These are phyloP conservation scores for Ichneumon xanthorius DNA, from an alignment of 2,888 invertebrate genomes.

Conservation along the genomic window DNA sequence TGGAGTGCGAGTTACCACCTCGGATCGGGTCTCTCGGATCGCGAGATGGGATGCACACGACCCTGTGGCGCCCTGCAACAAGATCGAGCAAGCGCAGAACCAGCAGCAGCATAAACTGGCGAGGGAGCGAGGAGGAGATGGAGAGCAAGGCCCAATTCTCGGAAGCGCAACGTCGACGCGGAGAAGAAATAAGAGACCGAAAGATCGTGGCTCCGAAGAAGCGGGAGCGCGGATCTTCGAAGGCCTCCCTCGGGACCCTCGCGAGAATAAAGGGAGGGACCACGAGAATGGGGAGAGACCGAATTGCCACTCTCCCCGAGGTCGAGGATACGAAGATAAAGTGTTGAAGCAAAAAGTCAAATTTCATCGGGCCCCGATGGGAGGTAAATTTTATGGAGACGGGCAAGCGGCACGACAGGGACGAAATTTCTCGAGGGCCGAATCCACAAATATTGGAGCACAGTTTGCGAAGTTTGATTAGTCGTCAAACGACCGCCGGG, in stretches of 20 bases:
- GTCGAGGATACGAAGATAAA: slow-evolving; percentile 17
- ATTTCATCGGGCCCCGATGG: neutral
- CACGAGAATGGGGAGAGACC: slow-evolving; percentile 9
- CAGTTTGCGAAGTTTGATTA: neutral
- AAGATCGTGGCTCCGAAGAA: slow-evolving; percentile 44
- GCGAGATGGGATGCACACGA: slow-evolving; percentile 59
- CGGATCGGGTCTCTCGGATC: slow-evolving; percentile 66
- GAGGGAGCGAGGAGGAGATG: slow-evolving; percentile 14
- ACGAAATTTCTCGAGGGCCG: neutral
- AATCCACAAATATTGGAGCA: neutral
- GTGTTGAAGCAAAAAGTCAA: neutral
- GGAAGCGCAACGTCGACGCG: slow-evolving; percentile 57
- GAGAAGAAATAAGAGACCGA: slow-evolving; percentile 64
- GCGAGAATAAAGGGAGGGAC: slow-evolving; percentile 55
- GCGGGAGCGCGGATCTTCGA: slow-evolving; percentile 54
- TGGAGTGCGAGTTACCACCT: slow-evolving; percentile 72
- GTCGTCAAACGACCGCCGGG: neutral
- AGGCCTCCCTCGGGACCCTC: slow-evolving; percentile 52
- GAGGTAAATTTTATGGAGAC: neutral
- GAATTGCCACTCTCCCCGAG: slow-evolving; percentile 58
- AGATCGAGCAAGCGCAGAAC: slow-evolving; percentile 67
- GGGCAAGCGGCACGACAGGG: neutral
- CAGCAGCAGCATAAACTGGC: slow-evolving; percentile 43
- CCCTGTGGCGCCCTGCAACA: slow-evolving; percentile 72
- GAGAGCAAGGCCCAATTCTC: slow-evolving; percentile 60